A percentile compares a stretch with the other conserved stretches of the same genome.
These are phyloP conservation scores for Chrysomallon squamiferum DNA, from an alignment of 1,140 invertebrate genomes.

Conservation along the genomic window DNA sequence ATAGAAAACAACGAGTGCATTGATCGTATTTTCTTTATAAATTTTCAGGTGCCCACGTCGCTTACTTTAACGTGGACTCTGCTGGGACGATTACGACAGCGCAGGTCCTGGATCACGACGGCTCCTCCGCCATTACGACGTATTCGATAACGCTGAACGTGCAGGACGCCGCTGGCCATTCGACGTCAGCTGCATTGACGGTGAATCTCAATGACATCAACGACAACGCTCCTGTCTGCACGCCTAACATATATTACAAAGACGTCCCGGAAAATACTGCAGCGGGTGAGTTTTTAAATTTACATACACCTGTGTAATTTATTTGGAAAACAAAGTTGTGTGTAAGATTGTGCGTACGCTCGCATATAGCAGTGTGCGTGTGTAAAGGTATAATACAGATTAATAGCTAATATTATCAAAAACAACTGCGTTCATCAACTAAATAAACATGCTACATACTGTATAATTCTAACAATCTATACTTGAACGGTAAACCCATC, in stretches of 20 bases:
- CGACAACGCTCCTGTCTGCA: constrained; percentile 31
- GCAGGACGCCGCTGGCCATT: constrained; percentile 14
- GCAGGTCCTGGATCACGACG: background rate
- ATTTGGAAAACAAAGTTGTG: background rate
- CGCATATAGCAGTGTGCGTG: background rate
- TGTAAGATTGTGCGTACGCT: background rate
- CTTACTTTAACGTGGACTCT: background rate
- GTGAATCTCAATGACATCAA: constrained; percentile 36
- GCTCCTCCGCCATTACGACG: background rate
- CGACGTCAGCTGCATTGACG: constrained; percentile 15
- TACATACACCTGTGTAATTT: background rate
- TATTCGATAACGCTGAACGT: background rate
- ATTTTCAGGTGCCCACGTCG: background rate
- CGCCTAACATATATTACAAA: background rate
- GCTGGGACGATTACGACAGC: background rate
- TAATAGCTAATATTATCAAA: background rate
- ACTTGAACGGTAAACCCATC: no score
- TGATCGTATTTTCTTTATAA: no score
- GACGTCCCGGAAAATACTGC: constrained; percentile 9
- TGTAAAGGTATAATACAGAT: background rate
- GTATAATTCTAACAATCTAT: no score
- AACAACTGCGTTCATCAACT: background rate
- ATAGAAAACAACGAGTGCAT: no score
- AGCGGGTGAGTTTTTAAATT: background rate
- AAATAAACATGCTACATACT: no score